Base-by-base conservation (phyloP, 2,113 vertebrate species). In the Zosterops hypoxanthus region DNA sequence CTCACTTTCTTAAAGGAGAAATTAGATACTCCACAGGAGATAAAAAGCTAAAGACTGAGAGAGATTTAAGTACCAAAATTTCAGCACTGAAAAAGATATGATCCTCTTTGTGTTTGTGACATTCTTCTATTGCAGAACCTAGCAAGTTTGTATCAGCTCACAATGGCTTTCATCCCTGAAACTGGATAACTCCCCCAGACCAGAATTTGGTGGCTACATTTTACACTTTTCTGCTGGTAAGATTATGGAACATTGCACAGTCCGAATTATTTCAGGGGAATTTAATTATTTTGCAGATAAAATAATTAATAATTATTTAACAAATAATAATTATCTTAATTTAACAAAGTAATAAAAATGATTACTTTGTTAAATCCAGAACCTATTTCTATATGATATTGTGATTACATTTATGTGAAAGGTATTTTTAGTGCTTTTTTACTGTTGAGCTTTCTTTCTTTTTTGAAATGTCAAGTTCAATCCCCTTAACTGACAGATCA, bases 91-190 rank as follows among this genome's bases (percentile, higher is more conserved):
- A 23, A 52, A 22, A 70, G 8, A 57, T 63, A 46, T 31, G 14
- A 36, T 84, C 89, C 7, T 60, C 14, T 15, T 26, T 57, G 60
- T 46, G n/a, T 53, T 73, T 64, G 20, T 46, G 44, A 46, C 24
- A 36, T 52, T 63, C 4, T 90, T 79, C 53, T 25, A n/a, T 22
- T 46, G 17, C 10, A 64, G 55, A 82, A 50, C 21, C 14, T 1
- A 2, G 21, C 34, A 68, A 52, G 9, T 49, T 56, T 80, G 22
- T 21, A 13, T 36, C 0, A 0, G 33, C 5, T 3, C 29, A 46
- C 6, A 56, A 17, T 34, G 12, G 1, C 8, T 80, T 20, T 65
- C 28, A 18, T 57, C 33, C 25, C 3, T 57, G n/a, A 90, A 20
- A 53, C 12, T 14, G 5, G 12, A 6, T 41, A 41, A 65, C 5